These are phyloP conservation scores for Vanessa cardui DNA, from an alignment of 2,888 invertebrate genomes.

Conservation along the genomic window DNA sequence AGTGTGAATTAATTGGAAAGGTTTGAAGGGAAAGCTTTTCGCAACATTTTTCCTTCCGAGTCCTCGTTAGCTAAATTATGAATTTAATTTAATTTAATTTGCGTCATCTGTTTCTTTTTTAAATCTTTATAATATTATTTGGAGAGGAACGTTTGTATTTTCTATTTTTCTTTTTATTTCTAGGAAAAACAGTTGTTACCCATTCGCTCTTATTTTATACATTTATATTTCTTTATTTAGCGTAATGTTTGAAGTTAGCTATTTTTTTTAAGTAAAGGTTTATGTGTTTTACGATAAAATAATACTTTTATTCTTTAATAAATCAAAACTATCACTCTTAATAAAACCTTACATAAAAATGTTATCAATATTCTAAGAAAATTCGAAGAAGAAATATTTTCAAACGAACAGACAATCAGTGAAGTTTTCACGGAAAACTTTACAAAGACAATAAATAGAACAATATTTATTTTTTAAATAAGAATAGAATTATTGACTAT, in stretches of 20 bases:
- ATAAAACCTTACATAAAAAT: background rate
- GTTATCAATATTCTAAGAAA: background rate
- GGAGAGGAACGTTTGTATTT: too few relatives aligned
- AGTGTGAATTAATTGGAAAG: conserved; percentile 28
- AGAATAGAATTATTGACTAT: too few relatives aligned
- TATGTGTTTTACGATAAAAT: too few relatives aligned
- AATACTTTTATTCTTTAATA: too few relatives aligned
- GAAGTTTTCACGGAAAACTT: background rate
- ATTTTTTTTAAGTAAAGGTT: too few relatives aligned
- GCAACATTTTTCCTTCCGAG: conserved; percentile 14
- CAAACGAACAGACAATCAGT: conserved; percentile 7
- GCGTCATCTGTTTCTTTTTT: background rate
- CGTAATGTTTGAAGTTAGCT: too few relatives aligned
- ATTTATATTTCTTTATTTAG: too few relatives aligned
- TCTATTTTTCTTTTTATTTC: too few relatives aligned
- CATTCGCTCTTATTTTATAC: too few relatives aligned
- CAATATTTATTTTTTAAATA: background rate
- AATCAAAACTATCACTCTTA: too few relatives aligned
- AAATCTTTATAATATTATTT: background rate
- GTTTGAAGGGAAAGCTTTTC: conserved; percentile 17
- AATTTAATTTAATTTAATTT: conserved; percentile 8
- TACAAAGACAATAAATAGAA: background rate
- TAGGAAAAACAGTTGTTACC: too few relatives aligned
- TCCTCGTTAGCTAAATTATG: conserved; percentile 22
- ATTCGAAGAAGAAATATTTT: background rate